phyloP scores from a whole-genome alignment of 2,113 vertebrate genomes.

The Dromiciops gliroides region DNA sequence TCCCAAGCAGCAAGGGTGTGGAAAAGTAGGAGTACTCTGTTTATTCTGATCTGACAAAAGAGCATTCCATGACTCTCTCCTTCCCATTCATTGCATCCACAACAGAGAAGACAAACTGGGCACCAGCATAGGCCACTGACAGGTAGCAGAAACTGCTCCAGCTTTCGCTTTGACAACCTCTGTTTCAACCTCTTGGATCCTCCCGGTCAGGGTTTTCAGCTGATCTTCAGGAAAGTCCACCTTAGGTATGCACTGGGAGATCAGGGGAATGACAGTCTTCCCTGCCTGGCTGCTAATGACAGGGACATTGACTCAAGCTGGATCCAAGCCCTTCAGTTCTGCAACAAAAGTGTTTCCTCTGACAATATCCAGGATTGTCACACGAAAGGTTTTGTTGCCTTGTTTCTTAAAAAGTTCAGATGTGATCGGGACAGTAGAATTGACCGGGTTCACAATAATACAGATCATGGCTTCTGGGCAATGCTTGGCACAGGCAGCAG shows the following conservation, averaged over 20 bases:
- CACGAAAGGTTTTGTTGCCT: conserved; percentile 94
- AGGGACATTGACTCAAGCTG: conserved; percentile 92
- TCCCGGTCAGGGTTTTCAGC: conserved; percentile 86
- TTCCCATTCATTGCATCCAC: conserved; percentile 97
- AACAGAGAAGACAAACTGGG: conserved; percentile 96
- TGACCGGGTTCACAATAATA: conserved; percentile 96
- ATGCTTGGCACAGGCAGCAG: conserved; percentile 92
- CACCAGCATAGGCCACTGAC: conserved; percentile 97
- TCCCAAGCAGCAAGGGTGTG: conserved; percentile 95
- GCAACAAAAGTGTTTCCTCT: conserved; percentile 96
- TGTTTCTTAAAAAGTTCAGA: conserved; percentile 96
- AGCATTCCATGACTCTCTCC: conserved; percentile 95
- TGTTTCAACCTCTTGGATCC: conserved; percentile 98
- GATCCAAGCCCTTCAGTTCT: conserved; percentile 96
- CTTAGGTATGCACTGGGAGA: conserved; percentile 97
- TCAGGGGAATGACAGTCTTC: conserved; percentile 97
- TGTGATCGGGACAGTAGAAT: conserved; percentile 98
- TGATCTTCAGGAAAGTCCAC: conserved; percentile 95
- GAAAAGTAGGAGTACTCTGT: conserved; percentile 97
- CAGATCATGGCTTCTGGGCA: conserved; percentile 97
- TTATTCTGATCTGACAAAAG: conserved; percentile 93
- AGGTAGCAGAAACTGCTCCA: conserved; percentile 97
- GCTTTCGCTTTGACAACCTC: conserved; percentile 99
- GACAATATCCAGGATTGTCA: conserved; percentile 97
- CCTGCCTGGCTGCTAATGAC: conserved; percentile 97